Evolutionary conservation across 2,888 invertebrate species (phyloP).

Genomic region (Cephus nigrinus): DNA sequence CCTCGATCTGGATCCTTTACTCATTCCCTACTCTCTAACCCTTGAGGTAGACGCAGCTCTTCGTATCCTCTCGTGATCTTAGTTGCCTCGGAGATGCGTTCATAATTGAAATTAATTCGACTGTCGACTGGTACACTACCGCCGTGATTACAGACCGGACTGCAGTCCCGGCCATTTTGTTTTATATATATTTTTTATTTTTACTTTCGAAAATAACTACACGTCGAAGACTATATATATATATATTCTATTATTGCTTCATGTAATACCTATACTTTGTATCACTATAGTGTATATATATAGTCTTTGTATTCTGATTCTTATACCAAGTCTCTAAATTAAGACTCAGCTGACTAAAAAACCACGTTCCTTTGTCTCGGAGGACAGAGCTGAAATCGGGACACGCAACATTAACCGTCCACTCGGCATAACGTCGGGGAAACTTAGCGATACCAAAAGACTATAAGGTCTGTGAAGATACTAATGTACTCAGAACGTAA

Average conservation of each 20-base stretch:
- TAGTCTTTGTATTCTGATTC: background rate
- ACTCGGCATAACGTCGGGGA: constrained; percentile 33
- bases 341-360: constrained; percentile 5
- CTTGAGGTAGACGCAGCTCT: background rate
- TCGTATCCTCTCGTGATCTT: background rate
- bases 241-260: no score
- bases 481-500: background rate
- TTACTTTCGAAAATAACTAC: no score
- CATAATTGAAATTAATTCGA: constrained; percentile 28
- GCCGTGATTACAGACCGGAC: constrained; percentile 7
- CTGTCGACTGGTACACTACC: constrained; percentile 19
- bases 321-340: background rate
- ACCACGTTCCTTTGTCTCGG: constrained; percentile 22
- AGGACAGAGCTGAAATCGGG: constrained; percentile 35
- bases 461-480: background rate
- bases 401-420: constrained; percentile 50
- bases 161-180: background rate
- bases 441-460: background rate
- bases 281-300: background rate
- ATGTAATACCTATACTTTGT: background rate
- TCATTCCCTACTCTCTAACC: background rate
- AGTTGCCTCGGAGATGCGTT: constrained; percentile 12
- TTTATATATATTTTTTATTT: background rate
- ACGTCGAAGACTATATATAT: no score
- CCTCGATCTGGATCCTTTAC: background rate